These are phyloP conservation scores for Ischnura elegans DNA, from an alignment of 2,888 invertebrate species.

Conservation along the genomic window DNA sequence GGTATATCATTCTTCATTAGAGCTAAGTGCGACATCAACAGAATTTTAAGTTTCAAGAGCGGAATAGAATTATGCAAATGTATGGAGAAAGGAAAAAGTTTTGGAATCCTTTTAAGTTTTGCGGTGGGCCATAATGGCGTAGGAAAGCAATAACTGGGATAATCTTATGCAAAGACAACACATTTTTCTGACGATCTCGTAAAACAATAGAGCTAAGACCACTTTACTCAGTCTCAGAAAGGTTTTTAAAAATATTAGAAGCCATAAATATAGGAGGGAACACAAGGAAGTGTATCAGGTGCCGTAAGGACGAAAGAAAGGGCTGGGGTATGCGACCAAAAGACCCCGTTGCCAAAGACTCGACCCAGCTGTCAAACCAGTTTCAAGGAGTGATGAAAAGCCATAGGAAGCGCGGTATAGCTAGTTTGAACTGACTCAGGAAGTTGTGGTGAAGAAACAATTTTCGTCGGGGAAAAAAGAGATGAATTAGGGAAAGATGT, in stretches of 20 bases:
- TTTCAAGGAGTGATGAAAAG: conserved; percentile 26
- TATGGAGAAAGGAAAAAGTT: too few relatives aligned
- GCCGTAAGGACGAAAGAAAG: background rate
- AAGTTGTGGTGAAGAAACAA: background rate
- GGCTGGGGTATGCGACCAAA: background rate
- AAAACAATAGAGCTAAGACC: too few relatives aligned
- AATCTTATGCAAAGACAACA: too few relatives aligned
- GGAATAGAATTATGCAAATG: too few relatives aligned
- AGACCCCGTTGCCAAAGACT: conserved; percentile 9
- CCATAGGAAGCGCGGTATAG: background rate
- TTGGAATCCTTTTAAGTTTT: too few relatives aligned
- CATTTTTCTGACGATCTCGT: too few relatives aligned
- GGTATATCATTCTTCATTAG: too few relatives aligned
- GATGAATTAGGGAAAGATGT: background rate
- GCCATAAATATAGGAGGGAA: background rate
- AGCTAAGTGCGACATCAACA: too few relatives aligned
- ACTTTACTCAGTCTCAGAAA: too few relatives aligned
- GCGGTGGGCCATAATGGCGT: too few relatives aligned
- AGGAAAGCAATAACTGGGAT: too few relatives aligned
- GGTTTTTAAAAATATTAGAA: background rate
- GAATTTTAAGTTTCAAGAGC: too few relatives aligned
- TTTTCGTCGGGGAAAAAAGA: background rate
- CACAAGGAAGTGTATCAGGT: background rate
- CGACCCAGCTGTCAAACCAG: background rate
- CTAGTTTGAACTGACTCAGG: background rate